Base-by-base conservation (phyloP, 2,113 vertebrate species). In the Xenopus tropicalis region DNA sequence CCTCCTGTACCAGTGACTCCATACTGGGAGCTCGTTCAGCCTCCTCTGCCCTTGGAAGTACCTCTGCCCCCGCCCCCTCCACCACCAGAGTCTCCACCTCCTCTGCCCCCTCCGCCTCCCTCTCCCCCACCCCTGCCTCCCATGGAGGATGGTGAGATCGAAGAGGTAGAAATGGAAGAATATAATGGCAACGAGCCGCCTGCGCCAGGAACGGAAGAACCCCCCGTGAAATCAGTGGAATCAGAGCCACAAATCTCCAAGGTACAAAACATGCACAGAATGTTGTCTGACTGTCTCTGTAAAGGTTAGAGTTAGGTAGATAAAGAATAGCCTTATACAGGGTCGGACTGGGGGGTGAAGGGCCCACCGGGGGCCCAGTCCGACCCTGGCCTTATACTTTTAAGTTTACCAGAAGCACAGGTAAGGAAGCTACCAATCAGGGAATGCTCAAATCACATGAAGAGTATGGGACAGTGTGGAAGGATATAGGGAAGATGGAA, bases 151-250 rank as follows among this genome's bases (percentile, higher is more conserved):
- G 88, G 89, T 0, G 96, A 98, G 81, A 98, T 98, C 61, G 93
- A 97, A 83, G 96, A 99, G 81, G 96, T 98, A 65, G 97, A 99
- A 82, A 99, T 99, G 96, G 96, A 99, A 81, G 95, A 94, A 3
- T 90, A 85, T 5, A 91, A 93, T 69, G 87, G 93, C 0, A 91
- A 92, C 61, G 96, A 98, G 74, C 96, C 97, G 0, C 97, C 97
- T 6, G 96, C 96, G 0, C 97, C 97, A 0, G 96, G 97, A 78
- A 98, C 96, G 0, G 97, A 99, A 23, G 93, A 95, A 0, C 83
- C 89, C 77, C 86, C 86, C 7, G 78, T 89, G 43, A 93, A 91
- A 76, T 85, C 91, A 66, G 81, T 81, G 23, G 85, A 87, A 8
- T 82, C 87, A 0, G 29, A 85, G 0, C 71, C 80, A 66, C 61